phyloP scores from a whole-genome alignment of 2,797 vertebrate genomes.

The Momotus momota region DNA sequence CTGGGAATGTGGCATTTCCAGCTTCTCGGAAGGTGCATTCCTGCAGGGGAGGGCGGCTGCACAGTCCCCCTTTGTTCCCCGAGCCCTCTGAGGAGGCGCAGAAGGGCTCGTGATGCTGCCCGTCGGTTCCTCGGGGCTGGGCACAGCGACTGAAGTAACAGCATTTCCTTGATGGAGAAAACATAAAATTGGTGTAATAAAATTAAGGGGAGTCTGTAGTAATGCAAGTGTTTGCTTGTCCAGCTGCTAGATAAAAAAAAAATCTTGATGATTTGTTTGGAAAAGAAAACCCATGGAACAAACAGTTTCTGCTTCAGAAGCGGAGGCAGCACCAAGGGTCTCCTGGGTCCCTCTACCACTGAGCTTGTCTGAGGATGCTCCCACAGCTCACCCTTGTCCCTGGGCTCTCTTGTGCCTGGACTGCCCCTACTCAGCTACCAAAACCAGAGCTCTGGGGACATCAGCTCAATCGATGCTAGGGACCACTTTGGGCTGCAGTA shows the following conservation, averaged over 20 bases:
- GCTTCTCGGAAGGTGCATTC: slow-evolving; percentile 53
- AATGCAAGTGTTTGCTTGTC: not conserved
- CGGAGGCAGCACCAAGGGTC: not conserved
- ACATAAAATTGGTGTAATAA: accelerated
- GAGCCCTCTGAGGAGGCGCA: not conserved
- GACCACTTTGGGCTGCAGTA: accelerated
- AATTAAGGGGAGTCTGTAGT: not conserved
- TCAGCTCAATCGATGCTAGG: not conserved
- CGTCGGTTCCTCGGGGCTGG: not conserved
- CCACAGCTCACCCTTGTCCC: not conserved
- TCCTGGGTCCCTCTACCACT: accelerated
- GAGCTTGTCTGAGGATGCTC: accelerated
- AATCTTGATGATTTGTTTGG: not conserved
- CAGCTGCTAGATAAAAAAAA: not conserved
- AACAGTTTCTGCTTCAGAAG: not conserved
- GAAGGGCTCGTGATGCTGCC: not conserved
- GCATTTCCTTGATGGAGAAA: not conserved
- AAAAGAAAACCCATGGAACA: not conserved
- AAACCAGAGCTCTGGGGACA: accelerated
- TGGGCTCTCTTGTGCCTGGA: accelerated
- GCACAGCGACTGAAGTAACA: not conserved
- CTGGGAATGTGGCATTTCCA: slow-evolving; percentile 51
- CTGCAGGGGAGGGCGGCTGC: slow-evolving; percentile 7
- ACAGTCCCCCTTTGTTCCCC: slow-evolving; percentile 57
- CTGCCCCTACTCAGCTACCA: not conserved